Percentiles rank a stretch among this genome's conserved stretches.
These are phyloP conservation scores for Leptocoma aspasia DNA, from an alignment of 2,113 vertebrate genomes.

Conservation along the genomic window DNA sequence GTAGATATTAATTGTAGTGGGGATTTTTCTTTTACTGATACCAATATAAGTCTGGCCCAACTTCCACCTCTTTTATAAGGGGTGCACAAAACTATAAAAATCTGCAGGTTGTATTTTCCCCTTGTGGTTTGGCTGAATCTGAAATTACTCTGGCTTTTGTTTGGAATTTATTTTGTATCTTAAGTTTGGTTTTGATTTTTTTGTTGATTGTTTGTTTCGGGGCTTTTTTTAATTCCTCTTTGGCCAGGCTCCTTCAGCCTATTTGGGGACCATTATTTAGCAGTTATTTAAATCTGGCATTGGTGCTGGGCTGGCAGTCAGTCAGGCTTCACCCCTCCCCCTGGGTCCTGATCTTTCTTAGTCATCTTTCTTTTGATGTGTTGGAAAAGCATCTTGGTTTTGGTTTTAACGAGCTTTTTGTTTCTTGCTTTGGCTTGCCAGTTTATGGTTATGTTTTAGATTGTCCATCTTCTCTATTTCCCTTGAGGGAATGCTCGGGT, in stretches of 20 bases:
- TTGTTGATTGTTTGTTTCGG: neutral
- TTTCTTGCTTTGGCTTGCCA: conserved; percentile 7
- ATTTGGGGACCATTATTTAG: neutral
- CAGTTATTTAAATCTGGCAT: neutral
- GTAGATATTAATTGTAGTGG: neutral
- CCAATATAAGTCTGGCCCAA: neutral
- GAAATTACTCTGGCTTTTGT: neutral
- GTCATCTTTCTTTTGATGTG: neutral
- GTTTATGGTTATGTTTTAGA: neutral
- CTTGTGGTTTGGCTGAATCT: neutral
- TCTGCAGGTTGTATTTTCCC: neutral
- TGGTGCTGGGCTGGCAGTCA: neutral
- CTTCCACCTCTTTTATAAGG: neutral
- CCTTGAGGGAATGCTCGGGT: neutral
- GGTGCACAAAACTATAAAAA: neutral
- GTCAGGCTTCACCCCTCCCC: neutral
- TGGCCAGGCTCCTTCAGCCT: neutral
- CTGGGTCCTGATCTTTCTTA: neutral
- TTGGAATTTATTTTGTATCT: neutral
- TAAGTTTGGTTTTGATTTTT: neutral
- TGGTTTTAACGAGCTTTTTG: neutral
- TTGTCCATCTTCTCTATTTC: neutral
- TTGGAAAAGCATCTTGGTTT: neutral
- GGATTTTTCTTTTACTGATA: neutral
- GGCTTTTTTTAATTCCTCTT: neutral